Evolutionary conservation across 2,797 vertebrate species (phyloP).

Genomic region (Otus scops): DNA sequence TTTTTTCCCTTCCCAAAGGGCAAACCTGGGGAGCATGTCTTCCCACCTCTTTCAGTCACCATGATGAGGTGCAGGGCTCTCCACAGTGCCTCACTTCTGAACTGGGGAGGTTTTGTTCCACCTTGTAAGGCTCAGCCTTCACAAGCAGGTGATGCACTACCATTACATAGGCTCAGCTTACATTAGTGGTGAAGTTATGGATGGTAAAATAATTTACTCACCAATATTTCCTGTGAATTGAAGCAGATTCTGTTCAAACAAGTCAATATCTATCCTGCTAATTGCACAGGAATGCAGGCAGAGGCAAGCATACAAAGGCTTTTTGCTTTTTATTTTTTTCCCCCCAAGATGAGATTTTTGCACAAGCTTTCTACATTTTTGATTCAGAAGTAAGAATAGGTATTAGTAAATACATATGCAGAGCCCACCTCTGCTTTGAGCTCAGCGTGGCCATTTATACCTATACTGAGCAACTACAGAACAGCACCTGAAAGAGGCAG

Average conservation of each 20-base stretch:
- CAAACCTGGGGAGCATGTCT: accelerated
- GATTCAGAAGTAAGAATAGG: not conserved
- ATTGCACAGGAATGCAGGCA: not conserved
- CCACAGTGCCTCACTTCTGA: not conserved
- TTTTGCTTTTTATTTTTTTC: not conserved
- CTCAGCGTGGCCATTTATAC: not conserved
- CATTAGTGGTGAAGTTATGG: not conserved
- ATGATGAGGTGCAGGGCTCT: not conserved
- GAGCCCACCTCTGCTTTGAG: not conserved
- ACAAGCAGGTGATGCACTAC: not conserved
- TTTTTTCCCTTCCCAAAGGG: not conserved
- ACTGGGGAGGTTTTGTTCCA: not conserved
- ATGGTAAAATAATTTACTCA: not conserved
- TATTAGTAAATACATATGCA: not conserved
- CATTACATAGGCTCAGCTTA: not conserved
- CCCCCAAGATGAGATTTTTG: not conserved
- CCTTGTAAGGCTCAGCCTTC: not conserved
- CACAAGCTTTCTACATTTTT: not conserved
- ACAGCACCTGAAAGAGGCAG: not conserved
- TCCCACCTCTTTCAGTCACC: not conserved
- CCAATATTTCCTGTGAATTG: not conserved
- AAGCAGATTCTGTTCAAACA: not conserved
- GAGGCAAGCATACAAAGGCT: not conserved
- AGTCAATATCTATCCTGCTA: not conserved
- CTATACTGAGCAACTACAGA: not conserved